A percentile compares a stretch with the other conserved stretches of the same genome.
Evolutionary conservation across 2,797 vertebrate genomes (phyloP).

Genomic region (Pristis pectinata): DNA sequence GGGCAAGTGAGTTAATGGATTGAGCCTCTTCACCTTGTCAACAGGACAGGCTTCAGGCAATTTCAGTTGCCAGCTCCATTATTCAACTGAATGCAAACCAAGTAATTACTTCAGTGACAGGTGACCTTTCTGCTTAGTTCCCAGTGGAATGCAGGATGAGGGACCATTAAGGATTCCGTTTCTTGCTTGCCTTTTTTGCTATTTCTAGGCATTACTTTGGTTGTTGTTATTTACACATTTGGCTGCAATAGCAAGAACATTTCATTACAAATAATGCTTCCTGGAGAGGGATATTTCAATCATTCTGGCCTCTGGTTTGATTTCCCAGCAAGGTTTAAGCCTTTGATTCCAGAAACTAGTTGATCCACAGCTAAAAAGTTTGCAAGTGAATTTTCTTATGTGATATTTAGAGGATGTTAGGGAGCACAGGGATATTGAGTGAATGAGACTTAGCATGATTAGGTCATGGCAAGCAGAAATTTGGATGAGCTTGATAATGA

Average conservation of each 20-base stretch:
- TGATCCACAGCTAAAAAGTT: not conserved
- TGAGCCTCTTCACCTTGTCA: conserved; percentile 11
- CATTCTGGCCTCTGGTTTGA: not conserved
- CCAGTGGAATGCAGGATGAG: conserved; percentile 13
- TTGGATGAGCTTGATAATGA: too few relatives aligned
- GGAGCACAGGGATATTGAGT: too few relatives aligned
- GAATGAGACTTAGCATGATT: too few relatives aligned
- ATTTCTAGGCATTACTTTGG: not conserved
- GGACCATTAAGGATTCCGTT: not conserved
- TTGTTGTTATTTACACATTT: not conserved
- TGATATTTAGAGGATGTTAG: not conserved
- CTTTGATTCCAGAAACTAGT: not conserved
- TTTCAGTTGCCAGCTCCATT: conserved; percentile 4
- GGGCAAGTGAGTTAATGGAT: not conserved
- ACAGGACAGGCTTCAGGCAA: conserved; percentile 4
- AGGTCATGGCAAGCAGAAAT: too few relatives aligned
- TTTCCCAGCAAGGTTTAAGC: not conserved
- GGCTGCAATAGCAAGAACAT: not conserved
- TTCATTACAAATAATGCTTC: not conserved
- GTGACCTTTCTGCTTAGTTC: not conserved
- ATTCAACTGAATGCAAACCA: not conserved
- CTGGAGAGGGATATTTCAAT: not conserved
- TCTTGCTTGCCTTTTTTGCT: not conserved
- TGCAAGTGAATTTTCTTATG: not conserved
- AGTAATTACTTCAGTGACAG: conserved; percentile 24